Conservation (phyloP, 2,113 vertebrate species). For the Meriones unguiculatus region DNA sequence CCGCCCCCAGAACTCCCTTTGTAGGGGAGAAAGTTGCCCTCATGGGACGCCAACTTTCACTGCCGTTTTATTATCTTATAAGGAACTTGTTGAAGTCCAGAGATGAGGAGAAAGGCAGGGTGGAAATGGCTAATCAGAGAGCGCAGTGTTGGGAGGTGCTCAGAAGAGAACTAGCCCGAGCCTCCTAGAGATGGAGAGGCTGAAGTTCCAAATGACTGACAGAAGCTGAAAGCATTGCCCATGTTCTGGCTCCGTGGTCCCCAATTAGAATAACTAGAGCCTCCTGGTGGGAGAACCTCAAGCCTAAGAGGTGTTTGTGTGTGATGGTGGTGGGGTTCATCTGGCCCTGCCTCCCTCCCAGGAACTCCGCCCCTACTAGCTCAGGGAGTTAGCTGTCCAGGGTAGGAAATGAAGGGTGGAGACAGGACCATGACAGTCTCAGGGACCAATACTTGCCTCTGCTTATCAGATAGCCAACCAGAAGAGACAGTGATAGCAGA, state of each 20-base stretch:
- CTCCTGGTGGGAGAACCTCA: background rate
- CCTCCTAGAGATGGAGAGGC: background rate
- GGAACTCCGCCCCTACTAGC: background rate
- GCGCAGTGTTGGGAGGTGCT: background rate
- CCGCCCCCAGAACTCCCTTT: background rate
- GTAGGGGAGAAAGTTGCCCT: background rate
- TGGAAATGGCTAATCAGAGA: background rate
- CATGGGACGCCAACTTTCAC: conserved; percentile 57
- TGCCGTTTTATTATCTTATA: conserved; percentile 61
- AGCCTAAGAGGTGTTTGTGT: background rate
- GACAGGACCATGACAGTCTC: conserved; percentile 28
- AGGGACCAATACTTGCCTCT: conserved; percentile 64
- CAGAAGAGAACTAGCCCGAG: background rate
- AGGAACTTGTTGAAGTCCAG: background rate
- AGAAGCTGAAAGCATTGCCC: background rate
- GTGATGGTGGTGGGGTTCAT: background rate
- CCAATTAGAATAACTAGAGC: conserved; percentile 21
- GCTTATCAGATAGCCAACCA: conserved; percentile 10
- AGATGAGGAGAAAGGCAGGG: background rate
- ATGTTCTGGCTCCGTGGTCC: background rate
- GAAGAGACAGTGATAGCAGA: background rate
- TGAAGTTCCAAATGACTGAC: background rate
- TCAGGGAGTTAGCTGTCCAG: conserved; percentile 42
- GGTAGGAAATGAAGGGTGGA: background rate
- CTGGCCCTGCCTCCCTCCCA: background rate